Conservation (phyloP, 2,888 invertebrate genomes). For the Amblyjoppa proteus region DNA sequence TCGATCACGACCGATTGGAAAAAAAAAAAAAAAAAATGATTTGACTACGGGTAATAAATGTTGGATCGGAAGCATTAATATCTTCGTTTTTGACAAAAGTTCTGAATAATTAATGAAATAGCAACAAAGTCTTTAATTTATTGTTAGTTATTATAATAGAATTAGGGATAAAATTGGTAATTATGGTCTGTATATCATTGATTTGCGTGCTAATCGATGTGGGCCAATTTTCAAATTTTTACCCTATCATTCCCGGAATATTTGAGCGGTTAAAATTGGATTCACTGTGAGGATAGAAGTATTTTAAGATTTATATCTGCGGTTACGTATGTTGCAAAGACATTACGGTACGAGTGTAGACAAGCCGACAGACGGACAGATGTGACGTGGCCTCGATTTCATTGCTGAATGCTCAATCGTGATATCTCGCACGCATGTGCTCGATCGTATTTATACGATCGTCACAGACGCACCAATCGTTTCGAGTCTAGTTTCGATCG, state of each 20-base stretch:
- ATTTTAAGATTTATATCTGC: neutral
- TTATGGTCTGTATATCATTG: no score
- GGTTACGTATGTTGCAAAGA: neutral
- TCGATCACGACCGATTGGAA: neutral
- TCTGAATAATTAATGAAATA: neutral
- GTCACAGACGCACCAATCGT: slow-evolving; percentile 33
- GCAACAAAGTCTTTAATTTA: neutral
- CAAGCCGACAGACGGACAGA: neutral
- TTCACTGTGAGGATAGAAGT: neutral
- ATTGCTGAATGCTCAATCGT: slow-evolving; percentile 31
- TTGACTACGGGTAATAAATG: neutral
- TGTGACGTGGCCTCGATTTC: slow-evolving; percentile 40
- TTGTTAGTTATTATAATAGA: neutral
- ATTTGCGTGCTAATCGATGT: no score
- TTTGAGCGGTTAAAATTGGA: neutral
- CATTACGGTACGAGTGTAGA: slow-evolving; percentile 5
- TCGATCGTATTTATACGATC: slow-evolving; percentile 39
- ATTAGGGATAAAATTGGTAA: no score
- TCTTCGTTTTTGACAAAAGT: neutral
- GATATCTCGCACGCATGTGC: slow-evolving; percentile 14
- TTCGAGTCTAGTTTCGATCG: slow-evolving; percentile 19
- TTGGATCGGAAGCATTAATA: neutral
- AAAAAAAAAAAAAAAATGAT: neutral
- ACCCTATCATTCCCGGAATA: neutral
- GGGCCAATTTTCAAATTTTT: neutral